Conservation (phyloP, 2,888 invertebrate genomes). For the Aphodius granarius region DNA sequence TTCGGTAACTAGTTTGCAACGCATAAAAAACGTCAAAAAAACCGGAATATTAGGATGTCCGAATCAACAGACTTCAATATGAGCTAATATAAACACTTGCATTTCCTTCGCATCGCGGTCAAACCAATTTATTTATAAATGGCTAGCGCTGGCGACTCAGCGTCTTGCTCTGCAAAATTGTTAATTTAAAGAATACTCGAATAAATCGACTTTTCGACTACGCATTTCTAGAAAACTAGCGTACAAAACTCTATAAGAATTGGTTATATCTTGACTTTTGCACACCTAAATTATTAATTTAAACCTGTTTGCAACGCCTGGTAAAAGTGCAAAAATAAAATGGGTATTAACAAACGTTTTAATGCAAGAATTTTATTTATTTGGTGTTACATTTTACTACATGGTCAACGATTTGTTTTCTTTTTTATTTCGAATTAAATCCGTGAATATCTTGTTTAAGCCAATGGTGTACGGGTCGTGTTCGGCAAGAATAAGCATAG, state of each 20-base stretch:
- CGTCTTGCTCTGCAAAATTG: no score
- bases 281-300: no score
- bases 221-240: no score
- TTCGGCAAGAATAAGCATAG: conserved; percentile 88
- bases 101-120: neutral
- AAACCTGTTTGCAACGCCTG: no score
- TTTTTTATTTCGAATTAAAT: neutral
- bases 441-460: conserved; percentile 38
- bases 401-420: neutral
- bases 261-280: no score
- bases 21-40: no score
- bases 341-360: neutral
- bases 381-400: neutral
- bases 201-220: no score
- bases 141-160: no score
- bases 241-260: no score
- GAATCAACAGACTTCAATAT: neutral
- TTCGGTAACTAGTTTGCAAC: conserved; percentile 33
- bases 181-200: no score
- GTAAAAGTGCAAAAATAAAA: neutral
- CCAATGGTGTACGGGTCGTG: conserved; percentile 77
- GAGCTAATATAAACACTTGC: neutral
- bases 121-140: no score
- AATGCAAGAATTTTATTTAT: neutral
- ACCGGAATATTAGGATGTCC: conserved; percentile 1